phyloP scores from a whole-genome alignment of 1,140 invertebrate species.

The Eciton burchellii region DNA sequence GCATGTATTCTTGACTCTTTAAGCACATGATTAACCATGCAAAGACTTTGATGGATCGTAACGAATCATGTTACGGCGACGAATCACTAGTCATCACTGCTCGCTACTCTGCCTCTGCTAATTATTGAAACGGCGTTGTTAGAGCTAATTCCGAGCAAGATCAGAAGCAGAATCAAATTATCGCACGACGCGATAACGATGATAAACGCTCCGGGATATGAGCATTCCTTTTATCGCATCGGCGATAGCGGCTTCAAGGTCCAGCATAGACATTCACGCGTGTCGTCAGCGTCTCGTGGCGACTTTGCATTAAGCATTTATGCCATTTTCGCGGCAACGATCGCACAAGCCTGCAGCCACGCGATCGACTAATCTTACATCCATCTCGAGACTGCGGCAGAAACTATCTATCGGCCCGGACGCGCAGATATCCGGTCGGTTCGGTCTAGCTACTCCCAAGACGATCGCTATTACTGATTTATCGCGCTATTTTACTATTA shows the following conservation, averaged over 20 bases:
- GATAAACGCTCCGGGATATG: background rate
- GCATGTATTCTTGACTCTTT: background rate
- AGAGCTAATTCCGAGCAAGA: too few relatives aligned
- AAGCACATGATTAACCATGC: background rate
- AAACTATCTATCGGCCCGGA: slow-evolving; percentile 52
- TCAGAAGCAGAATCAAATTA: background rate
- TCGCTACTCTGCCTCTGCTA: too few relatives aligned
- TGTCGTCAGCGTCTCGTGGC: background rate
- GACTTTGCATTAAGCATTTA: slow-evolving; percentile 37
- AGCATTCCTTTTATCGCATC: background rate
- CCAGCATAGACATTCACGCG: slow-evolving; percentile 29
- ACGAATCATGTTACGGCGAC: slow-evolving; percentile 1
- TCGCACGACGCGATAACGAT: background rate
- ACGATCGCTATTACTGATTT: slow-evolving; percentile 60
- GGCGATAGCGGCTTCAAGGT: background rate
- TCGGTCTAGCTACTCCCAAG: slow-evolving; percentile 48
- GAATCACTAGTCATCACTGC: too few relatives aligned
- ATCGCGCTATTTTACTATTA: slow-evolving; percentile 66
- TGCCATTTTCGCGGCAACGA: slow-evolving; percentile 26
- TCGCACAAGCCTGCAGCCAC: slow-evolving; percentile 40
- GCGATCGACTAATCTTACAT: slow-evolving; percentile 53
- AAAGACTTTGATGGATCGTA: background rate
- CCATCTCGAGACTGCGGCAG: slow-evolving; percentile 55
- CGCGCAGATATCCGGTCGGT: slow-evolving; percentile 47
- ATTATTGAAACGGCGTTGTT: too few relatives aligned